A percentile compares a stretch with the other conserved stretches of the same genome.
phyloP scores from a whole-genome alignment of 2,888 invertebrate species.

The Tenodera sinensis region DNA sequence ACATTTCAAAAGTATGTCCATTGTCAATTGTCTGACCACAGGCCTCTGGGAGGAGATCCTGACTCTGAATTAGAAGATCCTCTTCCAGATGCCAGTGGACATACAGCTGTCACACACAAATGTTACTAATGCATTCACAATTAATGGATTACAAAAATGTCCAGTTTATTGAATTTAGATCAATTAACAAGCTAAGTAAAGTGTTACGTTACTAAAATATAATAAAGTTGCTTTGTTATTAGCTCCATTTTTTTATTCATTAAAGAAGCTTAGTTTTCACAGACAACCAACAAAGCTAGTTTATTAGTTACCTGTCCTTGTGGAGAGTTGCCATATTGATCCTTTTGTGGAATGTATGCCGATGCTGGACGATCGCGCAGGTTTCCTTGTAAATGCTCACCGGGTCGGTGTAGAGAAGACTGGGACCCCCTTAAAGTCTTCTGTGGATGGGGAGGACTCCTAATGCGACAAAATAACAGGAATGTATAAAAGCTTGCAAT shows the following conservation, averaged over 20 bases:
- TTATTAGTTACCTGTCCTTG: slow-evolving; percentile 22
- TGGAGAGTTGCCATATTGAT: slow-evolving; percentile 29
- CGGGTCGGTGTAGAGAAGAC: slow-evolving; percentile 39
- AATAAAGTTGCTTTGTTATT: no score
- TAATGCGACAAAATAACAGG: background rate
- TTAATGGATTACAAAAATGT: no score
- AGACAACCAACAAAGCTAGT: background rate
- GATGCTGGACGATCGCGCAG: slow-evolving; percentile 54
- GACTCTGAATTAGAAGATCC: no score
- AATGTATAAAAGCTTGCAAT: background rate
- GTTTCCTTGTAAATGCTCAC: slow-evolving; percentile 29
- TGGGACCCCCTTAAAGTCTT: slow-evolving; percentile 39
- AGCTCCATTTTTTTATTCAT: background rate
- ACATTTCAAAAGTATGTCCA: no score
- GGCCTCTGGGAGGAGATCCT: no score
- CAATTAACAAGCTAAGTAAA: no score
- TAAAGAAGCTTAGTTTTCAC: background rate
- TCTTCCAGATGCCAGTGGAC: no score
- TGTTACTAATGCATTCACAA: no score
- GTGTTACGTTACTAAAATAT: no score
- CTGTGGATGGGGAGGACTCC: slow-evolving; percentile 23
- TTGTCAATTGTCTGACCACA: no score
- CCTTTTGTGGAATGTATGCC: slow-evolving; percentile 46
- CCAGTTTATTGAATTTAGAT: no score
- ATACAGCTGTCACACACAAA: no score